Conservation (phyloP, 2,797 vertebrate species). For the Tokudaia tokunoshimensis region DNA sequence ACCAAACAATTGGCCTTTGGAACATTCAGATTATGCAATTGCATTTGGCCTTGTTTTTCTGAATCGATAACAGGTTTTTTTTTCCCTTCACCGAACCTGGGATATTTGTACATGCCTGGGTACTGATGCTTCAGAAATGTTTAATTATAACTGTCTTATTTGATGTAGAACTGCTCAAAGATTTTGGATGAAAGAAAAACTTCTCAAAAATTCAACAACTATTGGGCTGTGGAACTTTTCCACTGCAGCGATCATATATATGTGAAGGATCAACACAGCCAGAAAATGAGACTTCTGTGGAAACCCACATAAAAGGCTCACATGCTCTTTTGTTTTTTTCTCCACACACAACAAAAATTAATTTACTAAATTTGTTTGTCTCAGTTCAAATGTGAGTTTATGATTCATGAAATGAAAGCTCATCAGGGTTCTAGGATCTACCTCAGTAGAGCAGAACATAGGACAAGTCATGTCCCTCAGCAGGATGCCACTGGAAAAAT, state of each 20-base stretch:
- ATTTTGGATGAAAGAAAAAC: constrained; percentile 19
- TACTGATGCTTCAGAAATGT: constrained; percentile 59
- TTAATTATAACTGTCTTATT: constrained; percentile 62
- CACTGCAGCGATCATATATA: neutral
- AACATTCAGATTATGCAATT: constrained; percentile 71
- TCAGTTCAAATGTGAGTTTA: neutral
- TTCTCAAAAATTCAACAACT: constrained; percentile 28
- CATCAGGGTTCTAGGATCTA: neutral
- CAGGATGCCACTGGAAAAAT: neutral
- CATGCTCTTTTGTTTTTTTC: neutral
- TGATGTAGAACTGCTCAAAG: constrained; percentile 54
- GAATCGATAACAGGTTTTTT: constrained; percentile 56
- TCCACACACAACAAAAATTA: neutral
- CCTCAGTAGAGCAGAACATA: neutral
- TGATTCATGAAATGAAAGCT: neutral
- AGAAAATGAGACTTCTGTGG: neutral
- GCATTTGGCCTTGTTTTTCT: constrained; percentile 52
- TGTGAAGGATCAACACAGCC: neutral
- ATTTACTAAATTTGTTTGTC: neutral
- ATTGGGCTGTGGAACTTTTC: constrained; percentile 1
- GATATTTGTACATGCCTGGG: constrained; percentile 56
- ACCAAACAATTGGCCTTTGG: constrained; percentile 36
- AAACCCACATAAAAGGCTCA: neutral
- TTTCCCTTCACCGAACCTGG: constrained; percentile 46
- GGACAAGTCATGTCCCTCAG: neutral